These are phyloP conservation scores for Xestia sexstrigata DNA, from an alignment of 2,888 invertebrate genomes.

Conservation along the genomic window DNA sequence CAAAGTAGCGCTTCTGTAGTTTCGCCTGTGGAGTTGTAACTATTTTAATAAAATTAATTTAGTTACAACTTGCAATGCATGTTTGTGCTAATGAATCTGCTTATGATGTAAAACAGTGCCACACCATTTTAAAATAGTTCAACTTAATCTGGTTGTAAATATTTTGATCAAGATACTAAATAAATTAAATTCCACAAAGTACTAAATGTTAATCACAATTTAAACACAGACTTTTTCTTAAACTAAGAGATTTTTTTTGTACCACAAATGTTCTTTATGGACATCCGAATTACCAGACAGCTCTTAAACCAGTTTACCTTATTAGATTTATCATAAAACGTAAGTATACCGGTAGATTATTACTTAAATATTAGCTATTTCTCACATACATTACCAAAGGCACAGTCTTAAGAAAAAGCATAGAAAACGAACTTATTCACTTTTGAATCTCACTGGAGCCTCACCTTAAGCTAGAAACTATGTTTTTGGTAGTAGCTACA, in stretches of 20 bases:
- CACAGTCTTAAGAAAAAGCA: constrained; percentile 12
- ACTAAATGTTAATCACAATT: constrained; percentile 8
- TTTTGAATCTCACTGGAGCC: constrained; percentile 5
- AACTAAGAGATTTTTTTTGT: neutral
- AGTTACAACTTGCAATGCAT: constrained; percentile 76
- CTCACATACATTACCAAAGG: constrained; percentile 7
- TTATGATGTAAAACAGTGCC: constrained; percentile 33
- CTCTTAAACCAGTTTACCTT: constrained; percentile 18
- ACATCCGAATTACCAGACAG: constrained; percentile 20
- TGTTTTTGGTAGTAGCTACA: neutral
- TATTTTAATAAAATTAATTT: constrained; percentile 77
- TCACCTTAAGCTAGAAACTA: constrained; percentile 4
- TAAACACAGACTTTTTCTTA: neutral
- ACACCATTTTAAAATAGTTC: constrained; percentile 36
- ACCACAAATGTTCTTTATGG: constrained; percentile 2
- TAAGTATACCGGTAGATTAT: constrained; percentile 25
- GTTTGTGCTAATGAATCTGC: constrained; percentile 85
- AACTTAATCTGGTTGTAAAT: constrained; percentile 38
- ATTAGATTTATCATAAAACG: constrained; percentile 19
- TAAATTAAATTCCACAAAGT: constrained; percentile 30
- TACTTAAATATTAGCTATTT: constrained; percentile 26
- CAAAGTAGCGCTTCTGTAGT: constrained; percentile 83
- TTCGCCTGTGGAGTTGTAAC: constrained; percentile 68
- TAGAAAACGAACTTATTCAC: neutral
- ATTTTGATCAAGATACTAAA: constrained; percentile 23